Conservation (phyloP, 2,113 vertebrate species). For the Poecilia latipinna region DNA sequence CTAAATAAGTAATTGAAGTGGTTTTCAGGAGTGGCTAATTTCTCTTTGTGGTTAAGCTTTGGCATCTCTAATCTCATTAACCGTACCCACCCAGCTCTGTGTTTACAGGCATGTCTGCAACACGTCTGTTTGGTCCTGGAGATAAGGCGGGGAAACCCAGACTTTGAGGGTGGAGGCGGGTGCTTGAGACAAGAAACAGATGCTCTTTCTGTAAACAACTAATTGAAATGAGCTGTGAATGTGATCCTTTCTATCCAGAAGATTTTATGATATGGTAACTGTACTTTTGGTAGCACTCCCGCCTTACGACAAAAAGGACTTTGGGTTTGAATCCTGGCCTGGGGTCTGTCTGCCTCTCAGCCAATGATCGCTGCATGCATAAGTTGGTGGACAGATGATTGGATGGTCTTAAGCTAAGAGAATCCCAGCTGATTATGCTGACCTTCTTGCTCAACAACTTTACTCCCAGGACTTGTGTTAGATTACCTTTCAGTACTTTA, state of each 20-base stretch:
- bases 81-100: constrained; percentile 6
- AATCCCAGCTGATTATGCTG: too few relatives aligned
- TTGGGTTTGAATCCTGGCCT: too few relatives aligned
- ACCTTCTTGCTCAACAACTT: not conserved
- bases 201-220: not conserved
- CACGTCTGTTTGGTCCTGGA: constrained; percentile 14
- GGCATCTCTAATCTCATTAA: constrained; percentile 31
- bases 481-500: constrained; percentile 23
- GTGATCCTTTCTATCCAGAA: not conserved
- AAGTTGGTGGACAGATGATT: too few relatives aligned
- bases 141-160: constrained; percentile 44
- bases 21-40: constrained; percentile 37
- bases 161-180: not conserved
- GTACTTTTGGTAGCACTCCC: too few relatives aligned
- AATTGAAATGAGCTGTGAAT: constrained; percentile 8
- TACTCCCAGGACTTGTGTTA: not conserved
- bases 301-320: too few relatives aligned
- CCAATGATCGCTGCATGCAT: too few relatives aligned
- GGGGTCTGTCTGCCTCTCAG: too few relatives aligned
- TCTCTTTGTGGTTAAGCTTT: constrained; percentile 19
- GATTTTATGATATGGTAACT: not conserved
- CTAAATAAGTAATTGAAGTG: constrained; percentile 27
- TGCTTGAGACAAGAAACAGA: constrained; percentile 22
- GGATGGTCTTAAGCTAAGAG: too few relatives aligned
- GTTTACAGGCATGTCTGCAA: constrained; percentile 16